Evolutionary conservation across 1,140 invertebrate genomes (phyloP).

Genomic region (Cardiocondyla obscurior): DNA sequence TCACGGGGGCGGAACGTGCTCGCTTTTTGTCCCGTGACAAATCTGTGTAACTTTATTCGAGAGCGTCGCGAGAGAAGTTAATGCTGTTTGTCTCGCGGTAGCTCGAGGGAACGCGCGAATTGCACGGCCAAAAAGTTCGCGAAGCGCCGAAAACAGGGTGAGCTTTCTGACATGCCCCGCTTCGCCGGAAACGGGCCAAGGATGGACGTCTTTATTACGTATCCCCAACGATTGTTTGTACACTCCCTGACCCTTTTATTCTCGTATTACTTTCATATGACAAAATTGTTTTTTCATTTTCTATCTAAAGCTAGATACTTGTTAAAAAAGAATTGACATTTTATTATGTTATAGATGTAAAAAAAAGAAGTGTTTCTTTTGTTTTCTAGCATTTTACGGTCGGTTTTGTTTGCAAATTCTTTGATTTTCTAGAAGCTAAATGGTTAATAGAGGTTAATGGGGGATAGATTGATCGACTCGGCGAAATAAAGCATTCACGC

Average conservation of each 20-base stretch:
- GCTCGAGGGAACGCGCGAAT: constrained; percentile 18
- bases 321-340: not conserved
- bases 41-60: constrained; percentile 64
- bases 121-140: constrained; percentile 29
- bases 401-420: not conserved
- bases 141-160: constrained; percentile 25
- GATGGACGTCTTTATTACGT: constrained; percentile 13
- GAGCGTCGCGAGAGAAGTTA: constrained; percentile 40
- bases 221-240: not conserved
- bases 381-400: too few relatives aligned
- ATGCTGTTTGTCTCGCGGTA: constrained; percentile 62
- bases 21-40: constrained; percentile 54
- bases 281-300: not conserved
- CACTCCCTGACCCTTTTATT: not conserved
- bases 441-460: constrained; percentile 24
- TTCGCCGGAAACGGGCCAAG: constrained; percentile 20
- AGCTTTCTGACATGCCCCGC: not conserved
- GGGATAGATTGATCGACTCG: constrained; percentile 19
- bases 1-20: constrained; percentile 38
- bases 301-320: not conserved
- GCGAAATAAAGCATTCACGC: constrained; percentile 11
- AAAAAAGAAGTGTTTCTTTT: not conserved
- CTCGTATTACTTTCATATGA: not conserved
- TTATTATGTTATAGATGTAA: not conserved
- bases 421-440: not conserved